Evolutionary conservation across 2,797 vertebrate genomes (phyloP).

Genomic region (Phataginus tricuspis): DNA sequence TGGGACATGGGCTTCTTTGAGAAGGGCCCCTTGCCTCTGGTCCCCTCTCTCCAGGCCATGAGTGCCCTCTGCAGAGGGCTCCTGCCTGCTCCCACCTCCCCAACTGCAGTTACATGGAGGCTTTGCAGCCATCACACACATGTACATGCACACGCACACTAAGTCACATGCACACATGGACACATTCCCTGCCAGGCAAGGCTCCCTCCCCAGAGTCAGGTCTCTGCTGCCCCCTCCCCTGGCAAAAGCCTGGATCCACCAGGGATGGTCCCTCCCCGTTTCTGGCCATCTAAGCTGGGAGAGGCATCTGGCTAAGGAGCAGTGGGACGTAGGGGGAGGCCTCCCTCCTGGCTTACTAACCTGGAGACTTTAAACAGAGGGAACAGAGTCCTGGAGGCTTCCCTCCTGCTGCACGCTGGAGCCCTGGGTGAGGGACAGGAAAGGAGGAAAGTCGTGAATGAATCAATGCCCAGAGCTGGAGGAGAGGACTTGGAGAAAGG

Average conservation of each 20-base stretch:
- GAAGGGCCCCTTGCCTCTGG: neutral
- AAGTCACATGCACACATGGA: constrained; percentile 56
- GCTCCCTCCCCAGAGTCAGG: constrained; percentile 62
- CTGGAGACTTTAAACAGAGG: constrained; percentile 91
- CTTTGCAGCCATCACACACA: neutral
- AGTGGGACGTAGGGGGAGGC: constrained; percentile 28
- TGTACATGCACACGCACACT: constrained; percentile 20
- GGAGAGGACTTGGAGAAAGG: neutral
- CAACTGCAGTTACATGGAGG: neutral
- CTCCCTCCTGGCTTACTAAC: constrained; percentile 86
- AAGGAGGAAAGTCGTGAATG: constrained; percentile 89
- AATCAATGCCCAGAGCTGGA: constrained; percentile 59
- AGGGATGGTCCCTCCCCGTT: constrained; percentile 38
- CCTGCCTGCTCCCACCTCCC: neutral
- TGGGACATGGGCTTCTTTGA: neutral
- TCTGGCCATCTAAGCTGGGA: constrained; percentile 11
- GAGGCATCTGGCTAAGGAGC: constrained; percentile 38
- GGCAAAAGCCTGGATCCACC: constrained; percentile 17
- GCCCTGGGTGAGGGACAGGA: constrained; percentile 90
- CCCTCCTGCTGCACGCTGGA: constrained; percentile 88
- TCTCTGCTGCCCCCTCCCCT: constrained; percentile 50
- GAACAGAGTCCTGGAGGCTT: constrained; percentile 90
- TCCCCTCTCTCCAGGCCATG: neutral
- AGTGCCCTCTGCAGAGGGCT: neutral
- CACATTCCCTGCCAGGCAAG: constrained; percentile 63